Base-by-base conservation (phyloP, 2,888 invertebrate genomes). In the Agonum fuliginosum region DNA sequence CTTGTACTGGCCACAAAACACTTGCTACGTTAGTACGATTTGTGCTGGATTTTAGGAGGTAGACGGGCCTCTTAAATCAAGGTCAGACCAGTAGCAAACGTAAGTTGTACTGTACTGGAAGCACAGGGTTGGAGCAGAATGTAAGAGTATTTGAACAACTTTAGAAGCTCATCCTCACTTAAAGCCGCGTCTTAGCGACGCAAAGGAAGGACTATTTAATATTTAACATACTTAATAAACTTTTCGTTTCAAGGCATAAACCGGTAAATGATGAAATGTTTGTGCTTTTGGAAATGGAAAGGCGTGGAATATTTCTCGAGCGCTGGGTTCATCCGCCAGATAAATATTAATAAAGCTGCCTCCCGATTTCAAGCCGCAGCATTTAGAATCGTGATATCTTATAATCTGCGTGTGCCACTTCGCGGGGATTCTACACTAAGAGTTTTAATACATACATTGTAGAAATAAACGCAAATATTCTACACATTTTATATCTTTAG, bases 311-410 rank as follows among this genome's bases (percentile, higher is more conserved):
- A 67, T 67, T 67, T 67, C 41, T 41, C 22, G 73, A 54, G 24
- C 1, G 73, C 30, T 12, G 54, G 27, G 65, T 62, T 46, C 43
- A 62, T 58, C 62, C 43, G 30, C n/a, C 46, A 46, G 43, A 74
- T 74, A 74, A 74, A 74, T 74, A 74, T 74, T 74, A 62, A 74
- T 74, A 74, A 74, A 19, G 14, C 43, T 17, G 41, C 41, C 22
- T 41, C 54, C 17, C 58, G 73, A 58, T 73, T 73, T 54, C 58
- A 54, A 62, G 41, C 43, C 46, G 58, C 54, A 8, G 12, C 58
- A 24, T 74, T 74, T 43, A 24, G 43, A 46, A 62, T 46, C 37
- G 65, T 65, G 62, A 62, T 74, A 58, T 74, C 74, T 65, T 65
- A 74, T 62, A 74, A 74, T 74, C 65, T 74, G 41, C 41, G 51